Evolutionary conservation across 2,113 vertebrate species (phyloP).

Genomic region (Vireo altiloquus): DNA sequence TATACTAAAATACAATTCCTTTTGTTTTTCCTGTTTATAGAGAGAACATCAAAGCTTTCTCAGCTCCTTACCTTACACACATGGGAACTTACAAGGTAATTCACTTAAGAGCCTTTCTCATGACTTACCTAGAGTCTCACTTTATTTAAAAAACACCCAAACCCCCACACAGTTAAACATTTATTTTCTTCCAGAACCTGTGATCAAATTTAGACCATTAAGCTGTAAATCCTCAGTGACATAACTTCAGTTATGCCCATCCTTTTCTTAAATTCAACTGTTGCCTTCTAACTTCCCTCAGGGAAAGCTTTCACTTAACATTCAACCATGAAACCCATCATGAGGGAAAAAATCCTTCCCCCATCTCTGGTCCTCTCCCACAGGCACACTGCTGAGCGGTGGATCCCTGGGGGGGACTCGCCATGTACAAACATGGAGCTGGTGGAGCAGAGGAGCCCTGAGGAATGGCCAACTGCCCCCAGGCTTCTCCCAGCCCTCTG

Average conservation of each 20-base stretch:
- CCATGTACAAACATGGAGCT: background rate
- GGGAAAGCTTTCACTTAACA: background rate
- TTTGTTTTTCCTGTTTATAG: background rate
- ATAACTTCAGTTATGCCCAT: background rate
- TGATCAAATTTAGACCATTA: background rate
- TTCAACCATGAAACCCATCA: background rate
- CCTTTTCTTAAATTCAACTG: background rate
- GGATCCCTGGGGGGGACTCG: background rate
- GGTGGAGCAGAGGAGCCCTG: background rate
- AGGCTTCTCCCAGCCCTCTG: background rate
- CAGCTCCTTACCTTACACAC: fast-evolving
- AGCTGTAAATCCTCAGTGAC: background rate
- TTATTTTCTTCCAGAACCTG: background rate
- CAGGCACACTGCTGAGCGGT: background rate
- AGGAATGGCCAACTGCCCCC: background rate
- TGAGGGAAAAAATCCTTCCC: background rate
- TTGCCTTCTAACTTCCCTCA: background rate
- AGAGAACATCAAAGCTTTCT: background rate
- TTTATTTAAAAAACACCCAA: background rate
- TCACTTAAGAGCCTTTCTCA: background rate
- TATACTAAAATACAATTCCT: background rate
- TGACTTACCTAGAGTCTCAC: background rate
- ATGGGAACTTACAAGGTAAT: background rate
- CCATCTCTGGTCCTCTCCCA: background rate
- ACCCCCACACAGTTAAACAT: background rate